Percentiles rank a stretch among this genome's conserved stretches.
Conservation (phyloP, 2,797 vertebrate genomes). For the Rhynchonycteris naso region DNA sequence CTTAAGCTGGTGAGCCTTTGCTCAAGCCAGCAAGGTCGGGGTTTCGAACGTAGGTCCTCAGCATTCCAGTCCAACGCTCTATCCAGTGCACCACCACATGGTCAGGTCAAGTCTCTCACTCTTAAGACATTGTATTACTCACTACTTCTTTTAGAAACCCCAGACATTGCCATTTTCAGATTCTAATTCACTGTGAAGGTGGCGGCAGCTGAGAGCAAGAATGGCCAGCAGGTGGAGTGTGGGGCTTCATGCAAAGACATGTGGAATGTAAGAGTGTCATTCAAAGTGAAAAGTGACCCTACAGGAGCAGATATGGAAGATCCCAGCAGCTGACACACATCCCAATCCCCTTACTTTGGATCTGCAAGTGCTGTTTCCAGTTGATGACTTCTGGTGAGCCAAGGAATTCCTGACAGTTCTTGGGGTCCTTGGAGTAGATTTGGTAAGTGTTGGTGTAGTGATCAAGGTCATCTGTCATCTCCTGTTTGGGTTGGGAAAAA, state of each 20-base stretch:
- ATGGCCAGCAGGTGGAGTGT: too few species aligned
- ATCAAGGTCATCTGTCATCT: conserved; percentile 73
- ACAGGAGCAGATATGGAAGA: not conserved
- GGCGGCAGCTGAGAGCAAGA: not conserved
- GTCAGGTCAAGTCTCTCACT: not conserved
- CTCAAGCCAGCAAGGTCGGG: too few species aligned
- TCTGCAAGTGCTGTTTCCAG: conserved; percentile 77
- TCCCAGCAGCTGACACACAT: not conserved
- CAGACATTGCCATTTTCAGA: accelerated
- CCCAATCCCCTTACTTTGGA: conserved; percentile 66
- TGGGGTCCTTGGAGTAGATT: conserved; percentile 63
- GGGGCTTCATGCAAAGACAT: not conserved
- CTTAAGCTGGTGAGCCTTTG: too few species aligned
- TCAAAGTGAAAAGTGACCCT: not conserved
- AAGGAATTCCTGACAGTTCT: conserved; percentile 57
- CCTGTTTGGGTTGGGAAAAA: conserved; percentile 49
- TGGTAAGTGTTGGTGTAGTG: conserved; percentile 76
- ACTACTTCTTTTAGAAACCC: not conserved
- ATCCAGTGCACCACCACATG: too few species aligned
- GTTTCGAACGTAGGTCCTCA: too few species aligned
- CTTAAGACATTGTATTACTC: not conserved
- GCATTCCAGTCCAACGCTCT: too few species aligned
- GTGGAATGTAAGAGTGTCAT: not conserved
- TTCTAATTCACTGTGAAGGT: not conserved
- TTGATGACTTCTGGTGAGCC: conserved; percentile 67